These are phyloP conservation scores for Palythoa caribaeorum DNA, from an alignment of 92 coral and sea anemone genomes.

Conservation along the genomic window DNA sequence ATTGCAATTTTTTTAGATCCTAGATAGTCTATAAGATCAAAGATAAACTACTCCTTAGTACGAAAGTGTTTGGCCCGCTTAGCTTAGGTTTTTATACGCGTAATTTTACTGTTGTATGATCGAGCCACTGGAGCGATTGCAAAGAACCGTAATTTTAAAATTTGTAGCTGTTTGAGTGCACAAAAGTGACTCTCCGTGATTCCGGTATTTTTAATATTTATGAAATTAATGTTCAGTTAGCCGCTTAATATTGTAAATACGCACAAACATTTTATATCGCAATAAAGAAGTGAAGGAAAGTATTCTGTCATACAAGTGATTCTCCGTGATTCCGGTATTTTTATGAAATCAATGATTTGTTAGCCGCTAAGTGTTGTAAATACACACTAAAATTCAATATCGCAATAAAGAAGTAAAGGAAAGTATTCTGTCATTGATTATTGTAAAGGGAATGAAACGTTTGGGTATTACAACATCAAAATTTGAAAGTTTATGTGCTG, in stretches of 20 bases:
- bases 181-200: background rate
- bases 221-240: background rate
- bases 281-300: conserved; percentile 14
- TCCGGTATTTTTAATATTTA: background rate
- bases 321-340: background rate
- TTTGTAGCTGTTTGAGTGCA: background rate
- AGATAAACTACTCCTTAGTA: conserved; percentile 5
- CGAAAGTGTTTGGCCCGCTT: background rate
- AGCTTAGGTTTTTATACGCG: conserved; percentile 19
- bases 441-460: background rate
- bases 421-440: conserved; percentile 1
- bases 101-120: background rate
- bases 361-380: background rate
- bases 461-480: conserved; percentile 3
- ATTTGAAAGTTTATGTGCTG: conserved; percentile 1
- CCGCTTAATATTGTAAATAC: background rate
- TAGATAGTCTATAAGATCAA: background rate
- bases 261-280: background rate
- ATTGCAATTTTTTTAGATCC: conserved; percentile 4
- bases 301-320: background rate
- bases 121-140: background rate
- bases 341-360: background rate
- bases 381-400: background rate
- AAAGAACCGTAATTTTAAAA: background rate
- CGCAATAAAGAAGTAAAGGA: conserved; percentile 10